Conservation (phyloP, 2,113 vertebrate species). For the Syngnathus floridae region DNA sequence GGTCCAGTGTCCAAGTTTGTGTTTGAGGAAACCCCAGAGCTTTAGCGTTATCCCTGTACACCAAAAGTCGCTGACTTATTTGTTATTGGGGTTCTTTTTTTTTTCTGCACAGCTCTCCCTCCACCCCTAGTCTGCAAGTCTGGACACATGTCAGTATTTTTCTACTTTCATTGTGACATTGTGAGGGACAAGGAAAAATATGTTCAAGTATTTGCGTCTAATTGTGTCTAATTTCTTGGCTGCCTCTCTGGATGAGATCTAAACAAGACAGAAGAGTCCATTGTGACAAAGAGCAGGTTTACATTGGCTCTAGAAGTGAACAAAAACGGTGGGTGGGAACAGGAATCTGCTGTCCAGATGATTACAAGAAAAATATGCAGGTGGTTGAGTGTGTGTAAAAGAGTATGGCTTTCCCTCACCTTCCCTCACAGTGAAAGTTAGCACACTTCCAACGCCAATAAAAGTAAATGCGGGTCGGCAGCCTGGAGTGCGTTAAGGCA, state of each 20-base stretch:
- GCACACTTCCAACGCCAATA: conserved; percentile 42
- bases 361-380: conserved; percentile 51
- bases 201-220: conserved; percentile 5
- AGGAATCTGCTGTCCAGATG: conserved; percentile 52
- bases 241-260: conserved; percentile 27
- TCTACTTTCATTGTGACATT: conserved; percentile 33
- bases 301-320: conserved; percentile 25
- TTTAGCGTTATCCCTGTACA: conserved; percentile 29
- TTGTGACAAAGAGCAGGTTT: conserved; percentile 43
- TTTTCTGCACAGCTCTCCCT: conserved; percentile 48
- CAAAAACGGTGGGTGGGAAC: conserved; percentile 6
- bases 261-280: conserved; percentile 11
- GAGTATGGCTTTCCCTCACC: conserved; percentile 31
- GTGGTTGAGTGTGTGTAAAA: conserved; percentile 33
- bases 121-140: conserved; percentile 29
- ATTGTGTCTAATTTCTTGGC: conserved; percentile 35
- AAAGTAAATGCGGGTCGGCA: conserved; percentile 43
- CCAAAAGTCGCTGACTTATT: conserved; percentile 34
- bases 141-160: conserved; percentile 52
- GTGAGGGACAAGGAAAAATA: conserved; percentile 18
- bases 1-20: conserved; percentile 49
- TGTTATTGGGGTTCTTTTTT: neutral
- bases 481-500: conserved; percentile 34
- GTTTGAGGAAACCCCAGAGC: conserved; percentile 45
- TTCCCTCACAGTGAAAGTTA: conserved; percentile 37